Evolutionary conservation across 1,140 invertebrate genomes (phyloP), one percentile per base, ranked within the genome.

Genomic region (Lysiphlebus fabarum): DNA sequence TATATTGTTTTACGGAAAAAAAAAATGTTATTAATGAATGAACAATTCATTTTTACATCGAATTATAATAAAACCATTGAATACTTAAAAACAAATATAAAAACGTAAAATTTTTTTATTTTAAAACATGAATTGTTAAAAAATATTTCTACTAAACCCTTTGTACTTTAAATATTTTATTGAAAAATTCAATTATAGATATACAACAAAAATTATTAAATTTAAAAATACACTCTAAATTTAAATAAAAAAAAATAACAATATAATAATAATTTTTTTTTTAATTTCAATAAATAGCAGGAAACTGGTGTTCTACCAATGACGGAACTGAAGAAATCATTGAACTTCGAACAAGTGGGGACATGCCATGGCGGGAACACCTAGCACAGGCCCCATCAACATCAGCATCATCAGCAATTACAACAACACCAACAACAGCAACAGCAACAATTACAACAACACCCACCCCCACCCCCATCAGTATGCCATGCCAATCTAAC

Each of bases 291-390:
- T 44, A 65, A 61, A 67, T 65, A 76, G 76, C 78, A 83, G 79
- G 82, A 83, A 68, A 81, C 82, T 73, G 83, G 83, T 65, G 78
- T 83, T 60, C 74, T 85, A 62, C 82, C 82, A 70, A 83, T 84
- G 78, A 81, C 82, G 68, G 83, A 84, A 74, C 79, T 83, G 74
- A 81, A 83, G 74, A 84, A 84, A 73, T 80, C 82, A 68, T 78
- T 82, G 70, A 81, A 79, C 75, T 83, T 81, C 75, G 82, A 84
- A 71, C 77, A 79, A 69, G 76, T 74, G 67, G 68, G 59, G 58
- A 68, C 65, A 64, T 72, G 72, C 64, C 71, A 67, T 75, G 75
- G 69, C 59, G 75, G 74, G 66, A 76, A 75, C 70, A 77, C 75
- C 77, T 79, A 79, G 75, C 77, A 78, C 73, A 77, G 74, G 76